Evolutionary conservation across 2,113 vertebrate species (phyloP).

Genomic region (Alouatta palliata): DNA sequence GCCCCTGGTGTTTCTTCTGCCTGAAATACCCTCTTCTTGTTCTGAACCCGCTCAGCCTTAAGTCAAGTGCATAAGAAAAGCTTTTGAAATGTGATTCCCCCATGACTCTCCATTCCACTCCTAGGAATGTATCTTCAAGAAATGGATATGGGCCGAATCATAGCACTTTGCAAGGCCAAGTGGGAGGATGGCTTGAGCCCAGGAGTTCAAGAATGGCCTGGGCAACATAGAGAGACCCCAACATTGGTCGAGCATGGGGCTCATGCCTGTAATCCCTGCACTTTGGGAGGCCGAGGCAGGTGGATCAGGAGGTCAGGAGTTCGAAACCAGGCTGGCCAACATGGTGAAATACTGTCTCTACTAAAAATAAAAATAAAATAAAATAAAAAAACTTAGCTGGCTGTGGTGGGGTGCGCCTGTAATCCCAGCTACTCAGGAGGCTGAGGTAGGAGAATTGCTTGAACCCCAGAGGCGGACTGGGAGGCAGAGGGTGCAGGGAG

Average conservation of each 20-base stretch:
- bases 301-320: neutral
- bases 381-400: neutral
- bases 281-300: neutral
- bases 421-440: neutral
- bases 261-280: neutral
- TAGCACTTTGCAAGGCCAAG: too few species aligned
- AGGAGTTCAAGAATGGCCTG: too few species aligned
- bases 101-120: accelerated
- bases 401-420: neutral
- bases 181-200: too few species aligned
- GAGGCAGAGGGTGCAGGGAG: neutral
- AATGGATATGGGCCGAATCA: too few species aligned
- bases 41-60: neutral
- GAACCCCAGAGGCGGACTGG: neutral
- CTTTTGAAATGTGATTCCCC: neutral
- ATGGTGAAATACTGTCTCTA: neutral
- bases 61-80: neutral
- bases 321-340: neutral
- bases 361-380: neutral
- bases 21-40: neutral
- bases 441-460: neutral
- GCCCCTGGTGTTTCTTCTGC: accelerated
- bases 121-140: neutral
- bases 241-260: too few species aligned
- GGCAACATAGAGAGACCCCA: too few species aligned